Percentiles rank a stretch among this genome's conserved stretches.
These are phyloP conservation scores for Stenoptilia bipunctidactyla DNA, from an alignment of 2,888 invertebrate genomes.

Conservation along the genomic window DNA sequence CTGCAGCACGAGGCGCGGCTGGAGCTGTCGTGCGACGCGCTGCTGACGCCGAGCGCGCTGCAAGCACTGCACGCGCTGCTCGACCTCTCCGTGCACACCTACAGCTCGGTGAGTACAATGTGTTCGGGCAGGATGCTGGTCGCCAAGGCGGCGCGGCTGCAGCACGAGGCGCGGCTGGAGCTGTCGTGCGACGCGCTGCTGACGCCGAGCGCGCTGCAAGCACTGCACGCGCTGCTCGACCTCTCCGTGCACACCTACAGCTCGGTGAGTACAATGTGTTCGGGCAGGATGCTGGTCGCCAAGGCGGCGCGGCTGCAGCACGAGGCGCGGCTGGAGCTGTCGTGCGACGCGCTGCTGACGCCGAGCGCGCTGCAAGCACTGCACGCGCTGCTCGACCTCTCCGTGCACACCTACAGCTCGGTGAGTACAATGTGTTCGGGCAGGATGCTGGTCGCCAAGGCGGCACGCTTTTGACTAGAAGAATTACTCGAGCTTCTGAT, in stretches of 20 bases:
- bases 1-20: conserved; percentile 71
- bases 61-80: conserved; percentile 37
- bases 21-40: conserved; percentile 50
- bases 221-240: conserved; percentile 40
- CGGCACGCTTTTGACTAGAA: conserved; percentile 75
- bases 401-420: conserved; percentile 46
- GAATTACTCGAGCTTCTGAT: conserved; percentile 43
- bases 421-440: too few species aligned
- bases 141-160: conserved; percentile 76
- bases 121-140: conserved; percentile 73
- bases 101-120: conserved; percentile 51
- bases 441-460: conserved; percentile 75
- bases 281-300: conserved; percentile 73
- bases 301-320: conserved; percentile 78
- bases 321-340: conserved; percentile 42
- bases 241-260: conserved; percentile 48
- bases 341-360: conserved; percentile 50
- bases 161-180: conserved; percentile 64
- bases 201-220: conserved; percentile 36
- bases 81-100: conserved; percentile 45
- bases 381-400: conserved; percentile 41
- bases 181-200: conserved; percentile 52
- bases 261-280: conserved; percentile 45
- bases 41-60: conserved; percentile 41
- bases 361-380: conserved; percentile 37